Evolutionary conservation across 2,797 vertebrate species (phyloP).

Genomic region (Enteromius unitaeniatus): DNA sequence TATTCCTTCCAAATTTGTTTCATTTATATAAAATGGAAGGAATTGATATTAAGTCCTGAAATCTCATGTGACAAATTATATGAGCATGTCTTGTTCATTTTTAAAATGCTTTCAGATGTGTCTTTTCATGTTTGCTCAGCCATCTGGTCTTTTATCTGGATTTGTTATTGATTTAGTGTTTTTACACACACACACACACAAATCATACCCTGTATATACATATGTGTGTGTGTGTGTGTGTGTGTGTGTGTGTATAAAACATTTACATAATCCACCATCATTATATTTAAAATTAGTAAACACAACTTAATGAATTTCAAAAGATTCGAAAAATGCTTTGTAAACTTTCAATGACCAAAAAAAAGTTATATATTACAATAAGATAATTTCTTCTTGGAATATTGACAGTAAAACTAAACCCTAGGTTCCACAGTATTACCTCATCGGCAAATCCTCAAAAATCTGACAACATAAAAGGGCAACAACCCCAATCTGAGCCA

Average conservation of each 20-base stretch:
- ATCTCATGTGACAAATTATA: background rate
- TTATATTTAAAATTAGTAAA: background rate
- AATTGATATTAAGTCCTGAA: background rate
- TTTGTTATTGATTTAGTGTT: background rate
- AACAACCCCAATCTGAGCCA: constrained; percentile 11
- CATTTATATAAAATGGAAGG: background rate
- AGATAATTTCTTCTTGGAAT: background rate
- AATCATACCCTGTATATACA: no score
- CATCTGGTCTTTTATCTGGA: constrained; percentile 7
- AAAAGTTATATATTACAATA: background rate
- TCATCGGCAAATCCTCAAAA: constrained; percentile 2
- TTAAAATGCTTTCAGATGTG: constrained; percentile 11
- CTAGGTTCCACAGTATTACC: background rate
- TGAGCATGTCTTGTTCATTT: background rate
- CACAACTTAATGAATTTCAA: background rate
- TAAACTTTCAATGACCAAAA: background rate
- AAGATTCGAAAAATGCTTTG: background rate
- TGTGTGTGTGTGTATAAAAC: no score
- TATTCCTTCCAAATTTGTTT: background rate
- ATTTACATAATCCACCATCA: background rate
- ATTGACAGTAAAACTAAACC: background rate
- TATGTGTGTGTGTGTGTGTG: no score
- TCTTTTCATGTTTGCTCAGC: constrained; percentile 1
- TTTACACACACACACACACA: no score
- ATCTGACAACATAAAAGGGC: constrained; percentile 25